Base-by-base conservation (phyloP, 2,888 invertebrate genomes). In the Lithophane socia region DNA sequence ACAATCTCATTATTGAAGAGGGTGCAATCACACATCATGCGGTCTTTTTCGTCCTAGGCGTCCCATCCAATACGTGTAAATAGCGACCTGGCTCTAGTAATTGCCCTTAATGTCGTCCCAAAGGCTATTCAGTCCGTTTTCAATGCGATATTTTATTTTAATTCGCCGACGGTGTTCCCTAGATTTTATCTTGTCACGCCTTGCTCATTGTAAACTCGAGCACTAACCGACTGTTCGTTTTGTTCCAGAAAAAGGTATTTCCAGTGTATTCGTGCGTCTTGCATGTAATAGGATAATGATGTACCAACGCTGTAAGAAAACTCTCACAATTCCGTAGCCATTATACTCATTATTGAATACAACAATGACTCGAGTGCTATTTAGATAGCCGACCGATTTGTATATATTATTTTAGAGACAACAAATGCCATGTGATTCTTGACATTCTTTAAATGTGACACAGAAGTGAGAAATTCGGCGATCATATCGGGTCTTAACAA, bases 121-220 rank as follows among this genome's bases (percentile, higher is more conserved):
- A 93, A 92, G 95, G 94, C 95, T 94, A 94, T 95, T 94, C 94
- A 94, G 93, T 89, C 87, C 92, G 88, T 93, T 94, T 94, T 93
- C 94, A 94, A 95, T 94, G 94, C 93, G 90, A 93, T 94, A 94
- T 95, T 94, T 91, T 93, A 93, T 93, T 95, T 94, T 94, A 94
- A 94, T 94, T 94, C 94, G 91, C 92, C 91, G 91, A 93, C 92
- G 89, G 90, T 93, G 88, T 91, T 92, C 93, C 91, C 91, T 92
- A 94, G 95, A 96, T 96, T 92, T 93, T 95, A 96, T 96, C 96
- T 94, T 93, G 95, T 96, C 95, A 95, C 95, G 95, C 94, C 94
- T 93, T 90, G 92, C 92, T 93, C 92, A 94, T 93, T 94, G 94
- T 94, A 91, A 92, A 93, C 91, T 92, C 91, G 86, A 90, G 90